phyloP scores from a whole-genome alignment of 2,797 vertebrate genomes.

The Phoxinus dragarum region DNA sequence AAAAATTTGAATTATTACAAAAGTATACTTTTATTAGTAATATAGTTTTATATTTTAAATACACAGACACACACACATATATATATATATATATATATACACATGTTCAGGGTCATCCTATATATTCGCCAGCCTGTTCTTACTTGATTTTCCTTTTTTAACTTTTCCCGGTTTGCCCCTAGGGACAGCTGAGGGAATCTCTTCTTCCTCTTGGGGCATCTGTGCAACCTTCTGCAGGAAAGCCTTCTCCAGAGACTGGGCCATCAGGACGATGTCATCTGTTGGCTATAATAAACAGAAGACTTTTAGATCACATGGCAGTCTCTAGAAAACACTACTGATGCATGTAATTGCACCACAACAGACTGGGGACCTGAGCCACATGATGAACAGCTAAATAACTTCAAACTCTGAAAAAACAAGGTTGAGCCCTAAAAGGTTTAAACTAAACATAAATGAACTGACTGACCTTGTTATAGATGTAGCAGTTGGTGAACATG shows the following conservation, averaged over 20 bases:
- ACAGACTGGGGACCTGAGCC: background rate
- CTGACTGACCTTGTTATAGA: constrained; percentile 91
- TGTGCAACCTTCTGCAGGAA: constrained; percentile 95
- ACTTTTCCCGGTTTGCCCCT: constrained; percentile 84
- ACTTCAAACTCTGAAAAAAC: background rate
- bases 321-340: background rate
- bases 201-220: constrained; percentile 92
- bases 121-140: background rate
- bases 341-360: background rate
- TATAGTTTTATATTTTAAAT: too few relatives aligned
- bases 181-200: constrained; percentile 82
- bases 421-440: background rate
- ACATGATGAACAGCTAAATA: background rate
- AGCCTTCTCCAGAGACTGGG: constrained; percentile 93
- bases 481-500: constrained; percentile 98
- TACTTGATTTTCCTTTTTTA: constrained; percentile 75
- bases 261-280: constrained; percentile 95
- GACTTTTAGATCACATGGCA: background rate
- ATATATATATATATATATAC: too few relatives aligned
- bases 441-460: background rate
- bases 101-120: background rate
- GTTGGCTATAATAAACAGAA: constrained; percentile 78
- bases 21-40: too few relatives aligned
- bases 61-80: too few relatives aligned
- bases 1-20: too few relatives aligned